Base-by-base conservation (phyloP, 35 echinoderm and acorn worm genomes). In the Hemicentrotus pulcherrimus region DNA sequence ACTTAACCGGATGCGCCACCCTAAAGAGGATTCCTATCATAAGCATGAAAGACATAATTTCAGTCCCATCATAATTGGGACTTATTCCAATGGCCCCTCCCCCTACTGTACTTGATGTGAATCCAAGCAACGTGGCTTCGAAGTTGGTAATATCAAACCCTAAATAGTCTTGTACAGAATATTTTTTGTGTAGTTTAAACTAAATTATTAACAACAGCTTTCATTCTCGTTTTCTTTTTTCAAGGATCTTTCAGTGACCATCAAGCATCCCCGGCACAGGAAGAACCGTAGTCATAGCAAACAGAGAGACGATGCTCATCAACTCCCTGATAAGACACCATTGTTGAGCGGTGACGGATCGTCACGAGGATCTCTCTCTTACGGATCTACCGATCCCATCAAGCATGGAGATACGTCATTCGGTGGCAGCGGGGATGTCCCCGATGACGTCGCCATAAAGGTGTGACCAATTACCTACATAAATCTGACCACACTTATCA, bases 361-460 rank as follows among this genome's bases (percentile, higher is more conserved):
- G 31, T 47, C 91, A 18, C 9, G n/a, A 28, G 41, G 31, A 18
- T 92, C 91, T 31, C 46, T 55, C 2, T 92, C 91, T 16, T 92
- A 92, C n/a, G 91, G 91, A 46, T 47, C 91, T 14, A 92, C 91
- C n/a, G 19, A 92, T 48, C 46, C 45, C 31, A 89, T 46, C 87
- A 46, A 46, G 15, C 10, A 92, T 5, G 91, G n/a, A 46, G 91
- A 92, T 55, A 92, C 91, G 41, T 92, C 48, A 47, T 92, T 92
- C 30, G 19, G 28, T 48, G 46, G 45, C 13, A 89, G 45, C 31
- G 87, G 46, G 8, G 46, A 30, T 48, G n/a, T 92, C 12, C 91
- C 46, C 16, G 31, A 32, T 55, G 47, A 92, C 32, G 46, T 92
- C 1, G 91, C 91, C 24, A 92, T 92, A 92, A 47, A 46, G 91